Evolutionary conservation across 2,113 vertebrate genomes (phyloP).

Genomic region (Scortum barcoo): DNA sequence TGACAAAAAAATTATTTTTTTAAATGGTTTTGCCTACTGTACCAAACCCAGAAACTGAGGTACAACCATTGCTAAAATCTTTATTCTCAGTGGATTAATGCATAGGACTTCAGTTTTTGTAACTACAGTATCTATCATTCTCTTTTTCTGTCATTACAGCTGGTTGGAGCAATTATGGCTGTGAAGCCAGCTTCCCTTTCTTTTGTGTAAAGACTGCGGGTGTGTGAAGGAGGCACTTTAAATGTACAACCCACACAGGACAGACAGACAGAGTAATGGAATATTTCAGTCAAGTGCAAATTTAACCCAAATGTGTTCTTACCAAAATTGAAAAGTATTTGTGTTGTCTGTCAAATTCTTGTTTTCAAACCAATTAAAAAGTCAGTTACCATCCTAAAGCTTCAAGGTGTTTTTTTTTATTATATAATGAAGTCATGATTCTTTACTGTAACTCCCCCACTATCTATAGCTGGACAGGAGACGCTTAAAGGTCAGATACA

Average conservation of each 20-base stretch:
- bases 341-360: background rate
- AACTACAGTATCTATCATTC: background rate
- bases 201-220: background rate
- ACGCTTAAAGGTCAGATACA: too few relatives aligned
- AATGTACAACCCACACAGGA: background rate
- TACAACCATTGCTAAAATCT: background rate
- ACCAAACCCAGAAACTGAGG: too few relatives aligned
- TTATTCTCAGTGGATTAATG: background rate
- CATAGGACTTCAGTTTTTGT: background rate
- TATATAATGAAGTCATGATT: background rate
- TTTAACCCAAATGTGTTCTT: background rate
- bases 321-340: background rate
- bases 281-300: background rate
- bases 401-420: background rate
- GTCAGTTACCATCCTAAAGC: background rate
- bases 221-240: background rate
- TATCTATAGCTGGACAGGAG: background rate
- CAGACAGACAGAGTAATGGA: background rate
- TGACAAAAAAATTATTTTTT: too few relatives aligned
- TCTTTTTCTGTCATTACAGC: conserved; percentile 19
- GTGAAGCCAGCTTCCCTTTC: background rate
- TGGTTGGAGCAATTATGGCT: background rate
- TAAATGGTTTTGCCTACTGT: too few relatives aligned
- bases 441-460: background rate
- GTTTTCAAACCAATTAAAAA: conserved; percentile 8